Base-by-base conservation (phyloP, 2,113 vertebrate species). In the Phaethornis superciliosus region DNA sequence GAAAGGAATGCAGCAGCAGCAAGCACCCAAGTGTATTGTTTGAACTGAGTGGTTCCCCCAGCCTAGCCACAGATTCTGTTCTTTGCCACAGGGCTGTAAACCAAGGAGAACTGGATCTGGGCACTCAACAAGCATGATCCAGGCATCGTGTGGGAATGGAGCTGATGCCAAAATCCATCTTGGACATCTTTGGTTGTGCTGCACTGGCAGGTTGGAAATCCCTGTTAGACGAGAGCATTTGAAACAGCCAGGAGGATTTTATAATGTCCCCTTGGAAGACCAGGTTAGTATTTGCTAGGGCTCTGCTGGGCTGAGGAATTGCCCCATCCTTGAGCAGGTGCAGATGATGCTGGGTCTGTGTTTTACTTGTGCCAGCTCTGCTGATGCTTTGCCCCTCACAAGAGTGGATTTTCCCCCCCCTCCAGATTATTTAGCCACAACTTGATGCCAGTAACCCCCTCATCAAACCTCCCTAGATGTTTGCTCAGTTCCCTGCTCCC, bases 141-240 rank as follows among this genome's bases (percentile, higher is more conserved):
- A 42, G 9, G 46, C 1, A 0, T 8, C 1, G 1, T 2, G 32
- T 19, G 28, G 42, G 37, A n/a, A 6, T 1, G 12, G 35, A 2
- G 0, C 0, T 1, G 30, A 6, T 44, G 69, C 55, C 1, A 0
- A 65, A 2, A 3, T 12, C 23, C 16, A 1, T 8, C n/a, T 8
- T 7, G 33, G 47, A 7, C 27, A 0, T 0, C 5, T 7, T 7
- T 4, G 75, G 46, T 9, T 1, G 3, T n/a, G 71, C 79, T 62
- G n/a, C 4, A 6, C 46, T 20, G 8, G 15, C 0, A 0, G 54
- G 26, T n/a, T 3, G 11, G 42, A 27, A 51, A 64, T 24, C 42
- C 11, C 22, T 0, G 59, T 46, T 6, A 20, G 30, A 32, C 35
- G 33, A 32, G 24, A 0, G 5, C 1, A 0, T 1, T 9, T 0